Percentiles rank a stretch among this genome's conserved stretches.
Evolutionary conservation across 2,797 vertebrate genomes (phyloP).

Genomic region (Chaetophractus vellerosus): DNA sequence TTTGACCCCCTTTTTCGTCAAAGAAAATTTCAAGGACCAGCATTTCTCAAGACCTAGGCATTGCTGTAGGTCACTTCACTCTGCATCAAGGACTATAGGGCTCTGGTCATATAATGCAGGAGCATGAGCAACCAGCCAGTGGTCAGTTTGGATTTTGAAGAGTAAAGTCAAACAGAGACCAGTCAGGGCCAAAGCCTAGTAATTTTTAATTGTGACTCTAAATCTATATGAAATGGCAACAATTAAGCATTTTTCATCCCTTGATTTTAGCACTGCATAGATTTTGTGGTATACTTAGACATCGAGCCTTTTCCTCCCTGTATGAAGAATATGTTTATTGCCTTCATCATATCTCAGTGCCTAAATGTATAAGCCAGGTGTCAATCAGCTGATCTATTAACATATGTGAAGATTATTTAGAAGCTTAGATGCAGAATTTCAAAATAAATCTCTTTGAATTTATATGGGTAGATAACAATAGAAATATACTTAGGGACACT

Average conservation of each 20-base stretch:
- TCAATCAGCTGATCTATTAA: neutral
- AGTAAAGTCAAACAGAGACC: neutral
- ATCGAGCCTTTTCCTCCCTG: neutral
- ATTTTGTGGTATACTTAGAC: neutral
- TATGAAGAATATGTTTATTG: neutral
- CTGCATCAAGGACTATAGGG: neutral
- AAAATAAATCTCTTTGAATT: neutral
- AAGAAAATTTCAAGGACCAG: neutral
- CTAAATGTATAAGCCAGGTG: neutral
- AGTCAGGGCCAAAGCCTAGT: neutral
- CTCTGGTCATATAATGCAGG: neutral
- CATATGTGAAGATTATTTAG: neutral
- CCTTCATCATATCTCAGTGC: neutral
- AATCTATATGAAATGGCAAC: neutral
- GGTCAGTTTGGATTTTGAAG: slow-evolving; percentile 25
- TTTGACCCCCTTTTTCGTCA: neutral
- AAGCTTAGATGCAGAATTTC: neutral
- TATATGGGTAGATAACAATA: neutral
- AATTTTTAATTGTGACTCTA: neutral
- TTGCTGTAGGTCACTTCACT: neutral
- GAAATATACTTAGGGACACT: neutral
- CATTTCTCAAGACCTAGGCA: neutral
- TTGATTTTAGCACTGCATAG: neutral
- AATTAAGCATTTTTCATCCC: neutral
- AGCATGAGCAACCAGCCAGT: neutral